Base-by-base conservation (phyloP, 1,140 invertebrate genomes). In the Apis dorsata region DNA sequence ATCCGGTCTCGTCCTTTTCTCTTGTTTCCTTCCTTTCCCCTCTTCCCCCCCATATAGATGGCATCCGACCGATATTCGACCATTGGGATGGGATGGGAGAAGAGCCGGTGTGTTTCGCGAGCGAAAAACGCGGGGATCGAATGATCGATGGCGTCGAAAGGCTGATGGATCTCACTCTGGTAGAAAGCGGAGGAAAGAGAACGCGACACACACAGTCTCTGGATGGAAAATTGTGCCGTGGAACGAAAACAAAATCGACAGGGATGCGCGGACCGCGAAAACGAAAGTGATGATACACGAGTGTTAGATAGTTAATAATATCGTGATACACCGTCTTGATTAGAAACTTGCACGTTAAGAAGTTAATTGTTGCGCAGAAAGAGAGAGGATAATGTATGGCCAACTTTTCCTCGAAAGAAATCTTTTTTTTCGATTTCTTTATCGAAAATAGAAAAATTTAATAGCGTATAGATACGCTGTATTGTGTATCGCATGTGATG, bases 131-230 rank as follows among this genome's bases (percentile, higher is more conserved):
- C 15, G 34, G 65, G 57, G 55, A 63, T 74, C 9, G 71, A 75
- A 75, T 77, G 85, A 85, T 77, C 70, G 83, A 57, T 69, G 76
- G 71, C 60, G 60, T 59, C 79, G 72, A 74, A 74, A 74, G 72
- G 72, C 72, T 49, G 83, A 85, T 62, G 19, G 63, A 68, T 85
- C 28, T 84, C 85, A 72, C 73, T 12, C 49, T 44, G 24, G 76
- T 87, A 87, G 86, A 87, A 87, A 87, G 86, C 77, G 60, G 85
- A 81, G 73, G 85, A 87, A 86, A 84, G 85, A 86, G 85, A 87
- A 84, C 85, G 86, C 83, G 82, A 86, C 85, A 79, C 28, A 2
- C 3, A 44, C 34, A 7, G 2, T 57, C 57, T 65, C 72, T 51
- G 74, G 81, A 24, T 80, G 69, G 83, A 85, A 85, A 86, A 85